Evolutionary conservation across 2,113 vertebrate genomes (phyloP).

Genomic region (Romanogobio albipinnatus): DNA sequence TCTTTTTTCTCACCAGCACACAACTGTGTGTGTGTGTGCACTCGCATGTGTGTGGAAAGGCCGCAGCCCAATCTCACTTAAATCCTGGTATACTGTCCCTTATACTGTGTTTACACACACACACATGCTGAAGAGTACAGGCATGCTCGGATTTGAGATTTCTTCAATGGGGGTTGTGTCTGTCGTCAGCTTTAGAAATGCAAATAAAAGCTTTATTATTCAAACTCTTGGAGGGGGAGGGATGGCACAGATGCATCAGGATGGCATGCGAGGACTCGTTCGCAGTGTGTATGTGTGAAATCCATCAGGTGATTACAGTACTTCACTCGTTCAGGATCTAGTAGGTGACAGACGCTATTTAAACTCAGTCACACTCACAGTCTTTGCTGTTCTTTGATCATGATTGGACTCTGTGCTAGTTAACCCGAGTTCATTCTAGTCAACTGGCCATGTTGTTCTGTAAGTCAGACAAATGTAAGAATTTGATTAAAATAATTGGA

Average conservation of each 20-base stretch:
- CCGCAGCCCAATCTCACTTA: background rate
- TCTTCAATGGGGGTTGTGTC: slow-evolving; percentile 47
- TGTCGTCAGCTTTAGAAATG: slow-evolving; percentile 55
- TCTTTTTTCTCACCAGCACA: slow-evolving; percentile 46
- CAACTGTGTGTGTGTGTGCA: background rate
- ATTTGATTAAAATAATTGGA: background rate
- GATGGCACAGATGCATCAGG: slow-evolving; percentile 49
- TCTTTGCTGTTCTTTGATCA: slow-evolving; percentile 21
- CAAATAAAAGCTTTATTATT: slow-evolving; percentile 55
- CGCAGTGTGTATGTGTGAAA: slow-evolving; percentile 36
- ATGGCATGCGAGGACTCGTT: slow-evolving; percentile 49
- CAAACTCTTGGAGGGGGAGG: slow-evolving; percentile 34
- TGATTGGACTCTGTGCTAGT: background rate
- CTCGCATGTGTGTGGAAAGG: background rate
- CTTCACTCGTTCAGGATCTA: background rate
- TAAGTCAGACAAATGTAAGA: background rate
- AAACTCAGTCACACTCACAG: background rate
- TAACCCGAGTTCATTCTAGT: background rate
- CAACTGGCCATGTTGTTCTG: background rate
- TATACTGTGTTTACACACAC: background rate
- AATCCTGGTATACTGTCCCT: background rate
- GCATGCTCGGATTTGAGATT: slow-evolving; percentile 54
- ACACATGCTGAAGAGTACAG: slow-evolving; percentile 19
- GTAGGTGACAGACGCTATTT: background rate
- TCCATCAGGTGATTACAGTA: slow-evolving; percentile 25